phyloP scores from a whole-genome alignment of 1,140 invertebrate genomes.

The Zaprionus lachaisei region DNA sequence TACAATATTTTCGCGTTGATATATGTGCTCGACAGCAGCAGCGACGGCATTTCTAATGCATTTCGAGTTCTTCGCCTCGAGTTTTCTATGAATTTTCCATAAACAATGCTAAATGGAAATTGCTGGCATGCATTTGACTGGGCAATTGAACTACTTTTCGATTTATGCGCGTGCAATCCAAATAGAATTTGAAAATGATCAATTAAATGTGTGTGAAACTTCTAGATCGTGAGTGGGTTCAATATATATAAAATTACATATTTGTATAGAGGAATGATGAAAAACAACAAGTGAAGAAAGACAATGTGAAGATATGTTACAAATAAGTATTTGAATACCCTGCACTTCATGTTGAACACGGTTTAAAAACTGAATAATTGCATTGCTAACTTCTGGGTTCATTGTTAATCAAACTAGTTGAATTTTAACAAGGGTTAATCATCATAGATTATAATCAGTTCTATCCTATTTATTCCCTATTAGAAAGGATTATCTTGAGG shows the following conservation, averaged over 20 bases:
- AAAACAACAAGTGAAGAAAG: background rate
- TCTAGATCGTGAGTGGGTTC: background rate
- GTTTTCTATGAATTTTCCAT: conserved; percentile 78
- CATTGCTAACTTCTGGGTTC: too few species aligned
- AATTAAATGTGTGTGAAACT: background rate
- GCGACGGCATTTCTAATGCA: conserved; percentile 63
- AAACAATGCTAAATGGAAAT: conserved; percentile 72
- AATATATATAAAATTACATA: background rate
- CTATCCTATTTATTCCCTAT: too few species aligned
- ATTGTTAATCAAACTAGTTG: too few species aligned
- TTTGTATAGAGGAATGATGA: background rate
- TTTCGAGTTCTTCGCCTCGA: conserved; percentile 66
- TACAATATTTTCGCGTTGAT: conserved; percentile 73
- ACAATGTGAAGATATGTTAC: too few species aligned
- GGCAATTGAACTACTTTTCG: conserved; percentile 78
- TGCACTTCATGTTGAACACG: too few species aligned
- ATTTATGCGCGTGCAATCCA: conserved; percentile 52
- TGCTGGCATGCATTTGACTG: conserved; percentile 40
- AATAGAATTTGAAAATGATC: background rate
- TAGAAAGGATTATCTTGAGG: too few species aligned
- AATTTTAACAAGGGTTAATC: too few species aligned
- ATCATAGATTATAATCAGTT: too few species aligned
- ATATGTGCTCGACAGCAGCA: conserved; percentile 27
- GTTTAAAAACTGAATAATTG: too few species aligned
- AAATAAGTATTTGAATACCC: too few species aligned